These are phyloP conservation scores for Pitta sordida DNA, from an alignment of 2,113 vertebrate genomes.

Conservation along the genomic window DNA sequence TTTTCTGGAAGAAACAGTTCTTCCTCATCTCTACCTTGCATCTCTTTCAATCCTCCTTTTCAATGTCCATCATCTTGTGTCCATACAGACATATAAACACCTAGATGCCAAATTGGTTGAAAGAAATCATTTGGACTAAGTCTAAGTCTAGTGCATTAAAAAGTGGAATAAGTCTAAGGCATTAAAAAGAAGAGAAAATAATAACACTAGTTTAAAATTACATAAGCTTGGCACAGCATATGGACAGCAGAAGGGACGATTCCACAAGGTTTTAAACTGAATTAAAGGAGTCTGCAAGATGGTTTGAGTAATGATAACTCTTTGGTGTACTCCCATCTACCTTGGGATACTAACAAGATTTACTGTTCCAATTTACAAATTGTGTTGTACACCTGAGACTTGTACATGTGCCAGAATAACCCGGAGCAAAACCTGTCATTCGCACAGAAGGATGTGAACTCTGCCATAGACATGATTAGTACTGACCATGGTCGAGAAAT, in stretches of 20 bases:
- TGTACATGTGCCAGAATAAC: accelerated
- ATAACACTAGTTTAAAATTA: background rate
- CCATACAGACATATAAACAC: accelerated
- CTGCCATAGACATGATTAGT: background rate
- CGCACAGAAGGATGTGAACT: background rate
- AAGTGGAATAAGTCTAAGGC: background rate
- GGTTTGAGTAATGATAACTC: background rate
- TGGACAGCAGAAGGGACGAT: background rate
- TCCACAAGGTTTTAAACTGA: background rate
- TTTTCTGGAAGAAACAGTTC: background rate
- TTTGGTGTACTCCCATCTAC: background rate
- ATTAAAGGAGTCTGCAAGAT: background rate
- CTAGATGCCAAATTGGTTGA: background rate
- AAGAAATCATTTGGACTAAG: background rate
- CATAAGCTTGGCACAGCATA: background rate
- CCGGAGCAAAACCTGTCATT: background rate
- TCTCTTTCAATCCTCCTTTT: background rate
- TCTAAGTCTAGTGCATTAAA: background rate
- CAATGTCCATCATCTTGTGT: background rate
- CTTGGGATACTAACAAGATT: background rate
- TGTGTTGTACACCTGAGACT: background rate
- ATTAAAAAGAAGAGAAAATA: background rate
- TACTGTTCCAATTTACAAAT: background rate
- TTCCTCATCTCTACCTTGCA: background rate
- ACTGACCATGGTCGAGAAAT: background rate